Evolutionary conservation across 1,140 invertebrate species (phyloP).

Genomic region (Liolophura sinensis): DNA sequence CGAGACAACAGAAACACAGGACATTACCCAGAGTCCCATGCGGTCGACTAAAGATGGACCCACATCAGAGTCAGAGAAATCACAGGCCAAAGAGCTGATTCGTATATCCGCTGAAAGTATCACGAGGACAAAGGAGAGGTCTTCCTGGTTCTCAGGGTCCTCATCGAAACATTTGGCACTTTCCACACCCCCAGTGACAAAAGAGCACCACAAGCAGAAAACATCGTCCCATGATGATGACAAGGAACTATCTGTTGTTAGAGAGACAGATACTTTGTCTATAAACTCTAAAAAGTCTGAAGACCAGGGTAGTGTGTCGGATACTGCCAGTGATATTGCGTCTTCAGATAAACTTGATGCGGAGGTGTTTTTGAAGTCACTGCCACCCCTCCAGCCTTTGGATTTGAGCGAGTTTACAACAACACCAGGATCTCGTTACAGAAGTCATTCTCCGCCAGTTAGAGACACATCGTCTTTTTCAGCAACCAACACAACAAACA

Average conservation of each 20-base stretch:
- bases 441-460: slow-evolving; percentile 30
- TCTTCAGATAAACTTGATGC: slow-evolving; percentile 34
- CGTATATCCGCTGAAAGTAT: slow-evolving; percentile 23
- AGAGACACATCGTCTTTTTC: slow-evolving; percentile 30
- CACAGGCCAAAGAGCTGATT: slow-evolving; percentile 22
- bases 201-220: neutral
- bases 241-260: neutral
- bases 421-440: slow-evolving; percentile 10
- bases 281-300: neutral
- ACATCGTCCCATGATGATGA: no score
- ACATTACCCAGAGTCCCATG: no score
- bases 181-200: neutral
- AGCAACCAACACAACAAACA: no score
- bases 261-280: neutral
- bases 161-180: no score
- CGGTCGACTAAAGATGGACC: no score
- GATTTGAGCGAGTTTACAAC: slow-evolving; percentile 31
- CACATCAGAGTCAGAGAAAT: slow-evolving; percentile 1
- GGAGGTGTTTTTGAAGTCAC: slow-evolving; percentile 38
- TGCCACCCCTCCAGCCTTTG: slow-evolving; percentile 40
- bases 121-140: slow-evolving; percentile 20
- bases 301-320: neutral
- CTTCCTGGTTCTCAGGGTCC: slow-evolving; percentile 16
- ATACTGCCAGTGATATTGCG: slow-evolving; percentile 32
- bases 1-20: no score